Conservation (phyloP, 2,113 vertebrate species). For the Xiphophorus maculatus region DNA sequence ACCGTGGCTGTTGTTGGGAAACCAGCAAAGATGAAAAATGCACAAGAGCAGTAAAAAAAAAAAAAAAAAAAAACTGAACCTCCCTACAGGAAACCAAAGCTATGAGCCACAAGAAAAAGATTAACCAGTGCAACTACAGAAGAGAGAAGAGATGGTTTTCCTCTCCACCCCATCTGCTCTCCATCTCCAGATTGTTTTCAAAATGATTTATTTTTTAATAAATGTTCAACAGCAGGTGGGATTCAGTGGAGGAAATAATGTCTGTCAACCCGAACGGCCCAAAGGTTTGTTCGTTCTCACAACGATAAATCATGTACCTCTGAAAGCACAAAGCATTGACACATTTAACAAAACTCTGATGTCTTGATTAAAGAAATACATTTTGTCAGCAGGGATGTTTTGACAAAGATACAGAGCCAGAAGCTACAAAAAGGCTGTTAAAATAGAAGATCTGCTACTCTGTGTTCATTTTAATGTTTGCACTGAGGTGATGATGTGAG, state of each 20-base stretch:
- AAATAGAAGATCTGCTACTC: background rate
- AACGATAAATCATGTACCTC: slow-evolving; percentile 24
- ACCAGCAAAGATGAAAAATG: slow-evolving; percentile 72
- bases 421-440: background rate
- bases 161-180: background rate
- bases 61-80: slow-evolving; percentile 52
- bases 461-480: slow-evolving; percentile 24
- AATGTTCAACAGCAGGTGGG: slow-evolving; percentile 43
- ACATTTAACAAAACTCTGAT: slow-evolving; percentile 17
- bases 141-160: slow-evolving; percentile 33
- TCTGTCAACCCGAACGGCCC: slow-evolving; percentile 39
- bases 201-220: slow-evolving; percentile 57
- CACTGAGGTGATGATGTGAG: slow-evolving; percentile 14
- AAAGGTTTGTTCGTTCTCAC: slow-evolving; percentile 26
- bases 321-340: slow-evolving; percentile 7
- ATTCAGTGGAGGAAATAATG: slow-evolving; percentile 53
- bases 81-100: slow-evolving; percentile 48
- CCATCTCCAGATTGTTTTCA: slow-evolving; percentile 26
- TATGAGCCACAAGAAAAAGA: slow-evolving; percentile 66
- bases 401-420: slow-evolving; percentile 4
- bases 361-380: slow-evolving; percentile 21
- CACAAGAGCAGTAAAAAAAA: slow-evolving; percentile 68
- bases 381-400: background rate
- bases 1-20: slow-evolving; percentile 44
- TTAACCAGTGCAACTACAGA: slow-evolving; percentile 46